phyloP scores from a whole-genome alignment of 2,797 vertebrate species.

The Poeciliopsis turneri region DNA sequence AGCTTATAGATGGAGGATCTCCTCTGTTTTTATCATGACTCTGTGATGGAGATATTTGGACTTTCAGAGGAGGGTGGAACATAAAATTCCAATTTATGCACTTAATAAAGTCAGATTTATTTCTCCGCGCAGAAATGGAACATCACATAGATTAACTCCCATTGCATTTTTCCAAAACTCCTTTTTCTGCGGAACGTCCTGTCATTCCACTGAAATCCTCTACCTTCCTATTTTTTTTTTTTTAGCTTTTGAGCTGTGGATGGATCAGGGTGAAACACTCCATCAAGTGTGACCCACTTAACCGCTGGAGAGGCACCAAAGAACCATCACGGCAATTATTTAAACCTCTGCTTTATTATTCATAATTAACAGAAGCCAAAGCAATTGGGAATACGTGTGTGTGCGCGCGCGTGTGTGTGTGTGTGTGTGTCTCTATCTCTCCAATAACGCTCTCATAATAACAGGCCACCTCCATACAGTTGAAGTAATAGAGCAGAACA shows the following conservation, averaged over 20 bases:
- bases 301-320: slow-evolving; percentile 75
- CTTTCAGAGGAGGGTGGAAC: too few species aligned
- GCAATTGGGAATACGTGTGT: slow-evolving; percentile 10
- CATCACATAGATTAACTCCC: slow-evolving; percentile 44
- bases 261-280: slow-evolving; percentile 62
- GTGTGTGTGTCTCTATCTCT: background rate
- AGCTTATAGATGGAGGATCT: background rate
- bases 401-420: background rate
- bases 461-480: slow-evolving; percentile 27
- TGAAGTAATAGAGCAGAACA: slow-evolving; percentile 51
- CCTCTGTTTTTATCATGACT: background rate
- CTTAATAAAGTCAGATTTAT: slow-evolving; percentile 54
- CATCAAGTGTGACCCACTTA: slow-evolving; percentile 81
- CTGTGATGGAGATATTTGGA: background rate
- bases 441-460: slow-evolving; percentile 38
- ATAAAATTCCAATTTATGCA: background rate
- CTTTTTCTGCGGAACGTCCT: slow-evolving; percentile 38
- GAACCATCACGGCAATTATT: slow-evolving; percentile 76
- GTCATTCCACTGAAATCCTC: slow-evolving; percentile 53
- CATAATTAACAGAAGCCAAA: slow-evolving; percentile 74
- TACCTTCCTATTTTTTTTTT: slow-evolving; percentile 28
- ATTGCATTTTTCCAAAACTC: slow-evolving; percentile 57
- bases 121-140: slow-evolving; percentile 40
- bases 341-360: slow-evolving; percentile 79
- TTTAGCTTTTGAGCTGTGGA: slow-evolving; percentile 54